Evolutionary conservation across 2,113 vertebrate genomes (phyloP).

Genomic region (Zootoca vivipara): DNA sequence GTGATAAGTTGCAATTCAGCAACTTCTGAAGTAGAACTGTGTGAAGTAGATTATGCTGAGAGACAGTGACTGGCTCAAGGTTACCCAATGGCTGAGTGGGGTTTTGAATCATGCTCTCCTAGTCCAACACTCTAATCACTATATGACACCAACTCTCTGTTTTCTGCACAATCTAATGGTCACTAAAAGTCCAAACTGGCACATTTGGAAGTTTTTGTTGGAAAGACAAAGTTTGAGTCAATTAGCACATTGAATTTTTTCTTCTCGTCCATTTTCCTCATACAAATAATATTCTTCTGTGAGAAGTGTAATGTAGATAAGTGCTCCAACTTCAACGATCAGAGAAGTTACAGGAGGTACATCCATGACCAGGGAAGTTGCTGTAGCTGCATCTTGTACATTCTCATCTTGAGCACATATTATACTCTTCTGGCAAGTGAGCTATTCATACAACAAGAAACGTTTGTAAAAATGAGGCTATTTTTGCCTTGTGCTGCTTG

Average conservation of each 20-base stretch:
- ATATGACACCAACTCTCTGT: background rate
- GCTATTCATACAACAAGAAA: background rate
- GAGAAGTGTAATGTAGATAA: background rate
- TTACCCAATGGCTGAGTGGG: too few relatives aligned
- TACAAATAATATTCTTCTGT: background rate
- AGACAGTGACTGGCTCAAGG: too few relatives aligned
- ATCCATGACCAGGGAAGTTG: background rate
- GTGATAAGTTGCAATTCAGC: too few relatives aligned
- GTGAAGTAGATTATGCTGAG: too few relatives aligned
- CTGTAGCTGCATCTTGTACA: background rate
- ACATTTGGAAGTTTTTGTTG: background rate
- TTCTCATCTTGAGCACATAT: background rate
- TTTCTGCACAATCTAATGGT: background rate
- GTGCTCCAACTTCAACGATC: background rate
- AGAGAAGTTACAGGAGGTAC: background rate
- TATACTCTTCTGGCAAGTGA: background rate
- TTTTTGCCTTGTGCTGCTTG: background rate
- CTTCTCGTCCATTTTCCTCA: background rate
- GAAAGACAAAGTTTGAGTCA: background rate
- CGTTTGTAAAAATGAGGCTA: background rate
- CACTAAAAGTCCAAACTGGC: background rate
- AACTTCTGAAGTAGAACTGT: too few relatives aligned
- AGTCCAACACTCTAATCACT: background rate
- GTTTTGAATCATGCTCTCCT: too few relatives aligned
- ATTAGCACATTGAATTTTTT: background rate